Evolutionary conservation across 2,113 vertebrate genomes (phyloP).

Genomic region (Eulemur macaco): DNA sequence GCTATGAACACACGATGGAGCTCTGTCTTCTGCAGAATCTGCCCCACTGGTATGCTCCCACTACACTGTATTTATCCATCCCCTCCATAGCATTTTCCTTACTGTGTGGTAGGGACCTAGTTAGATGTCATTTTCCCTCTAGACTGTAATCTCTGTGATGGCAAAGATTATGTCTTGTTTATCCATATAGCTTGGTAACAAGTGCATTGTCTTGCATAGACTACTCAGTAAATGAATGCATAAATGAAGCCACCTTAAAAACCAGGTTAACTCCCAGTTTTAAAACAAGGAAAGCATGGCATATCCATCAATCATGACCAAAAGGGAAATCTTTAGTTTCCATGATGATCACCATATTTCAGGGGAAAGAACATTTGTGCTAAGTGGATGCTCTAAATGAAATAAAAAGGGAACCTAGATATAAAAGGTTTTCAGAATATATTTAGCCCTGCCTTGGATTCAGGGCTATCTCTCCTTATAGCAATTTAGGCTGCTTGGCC

Average conservation of each 20-base stretch:
- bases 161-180: background rate
- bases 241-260: background rate
- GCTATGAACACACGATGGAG: background rate
- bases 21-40: background rate
- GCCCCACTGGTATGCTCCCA: background rate
- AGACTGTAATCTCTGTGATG: background rate
- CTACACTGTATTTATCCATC: background rate
- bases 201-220: background rate
- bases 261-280: background rate
- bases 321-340: background rate
- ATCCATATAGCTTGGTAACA: background rate
- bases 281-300: background rate
- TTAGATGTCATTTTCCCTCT: background rate
- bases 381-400: background rate
- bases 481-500: background rate
- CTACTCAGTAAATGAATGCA: background rate
- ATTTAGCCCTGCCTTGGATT: background rate
- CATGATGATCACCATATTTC: background rate
- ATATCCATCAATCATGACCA: background rate
- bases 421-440: background rate
- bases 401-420: background rate
- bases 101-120: background rate
- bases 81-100: background rate
- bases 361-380: background rate
- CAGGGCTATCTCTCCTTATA: background rate